Percentiles rank a stretch among this genome's conserved stretches.
Evolutionary conservation across 2,888 invertebrate species (phyloP).

Genomic region (Hemaris fuciformis): DNA sequence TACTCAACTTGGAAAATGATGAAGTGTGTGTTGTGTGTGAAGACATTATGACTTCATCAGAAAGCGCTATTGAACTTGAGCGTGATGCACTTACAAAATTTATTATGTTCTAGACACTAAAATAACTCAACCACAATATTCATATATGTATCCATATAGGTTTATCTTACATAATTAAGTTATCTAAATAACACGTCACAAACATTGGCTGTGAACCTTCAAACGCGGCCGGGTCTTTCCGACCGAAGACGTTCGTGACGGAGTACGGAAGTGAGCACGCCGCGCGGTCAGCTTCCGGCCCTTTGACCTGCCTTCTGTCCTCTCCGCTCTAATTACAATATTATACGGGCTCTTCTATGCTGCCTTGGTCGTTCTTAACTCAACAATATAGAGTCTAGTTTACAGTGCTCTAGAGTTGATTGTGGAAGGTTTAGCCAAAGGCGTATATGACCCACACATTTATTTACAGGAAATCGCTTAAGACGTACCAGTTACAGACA

Average conservation of each 20-base stretch:
- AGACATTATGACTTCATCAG: too few species aligned
- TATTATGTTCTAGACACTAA: not conserved
- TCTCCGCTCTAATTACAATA: constrained; percentile 62
- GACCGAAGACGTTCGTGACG: constrained; percentile 60
- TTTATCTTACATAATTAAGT: not conserved
- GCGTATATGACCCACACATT: constrained; percentile 46
- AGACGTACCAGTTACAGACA: constrained; percentile 54
- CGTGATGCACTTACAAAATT: not conserved
- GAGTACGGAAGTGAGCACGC: constrained; percentile 61
- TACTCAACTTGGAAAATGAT: too few species aligned
- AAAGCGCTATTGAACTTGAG: too few species aligned
- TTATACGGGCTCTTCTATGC: constrained; percentile 30
- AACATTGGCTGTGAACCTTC: constrained; percentile 31
- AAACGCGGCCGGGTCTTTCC: constrained; percentile 44
- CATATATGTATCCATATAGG: not conserved
- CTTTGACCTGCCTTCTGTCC: constrained; percentile 70
- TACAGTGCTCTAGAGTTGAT: constrained; percentile 29
- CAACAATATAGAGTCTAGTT: constrained; percentile 32
- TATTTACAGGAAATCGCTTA: constrained; percentile 60
- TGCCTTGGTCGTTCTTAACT: constrained; percentile 25
- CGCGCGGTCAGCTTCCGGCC: constrained; percentile 74
- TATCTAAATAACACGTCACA: not conserved
- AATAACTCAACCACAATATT: not conserved
- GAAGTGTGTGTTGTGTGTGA: too few species aligned
- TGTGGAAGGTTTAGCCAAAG: constrained; percentile 33